Evolutionary conservation across 2,113 vertebrate species (phyloP).

Genomic region (Psittacula cyanocephala): DNA sequence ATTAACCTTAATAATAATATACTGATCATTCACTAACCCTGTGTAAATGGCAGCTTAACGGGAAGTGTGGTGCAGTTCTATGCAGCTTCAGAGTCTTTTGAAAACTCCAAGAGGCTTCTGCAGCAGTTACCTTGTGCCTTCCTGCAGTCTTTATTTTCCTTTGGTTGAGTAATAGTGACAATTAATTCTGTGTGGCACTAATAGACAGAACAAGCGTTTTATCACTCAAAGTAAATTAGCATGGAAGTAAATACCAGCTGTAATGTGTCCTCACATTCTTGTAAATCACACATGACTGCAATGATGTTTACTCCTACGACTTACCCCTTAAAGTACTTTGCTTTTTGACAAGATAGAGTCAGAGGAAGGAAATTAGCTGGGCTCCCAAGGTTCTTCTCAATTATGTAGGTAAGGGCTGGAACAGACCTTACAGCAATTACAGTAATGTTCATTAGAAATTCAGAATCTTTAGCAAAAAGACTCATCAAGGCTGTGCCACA

Average conservation of each 20-base stretch:
- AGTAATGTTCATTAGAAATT: background rate
- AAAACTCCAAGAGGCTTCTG: background rate
- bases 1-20: background rate
- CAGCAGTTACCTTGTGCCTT: background rate
- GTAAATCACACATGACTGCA: background rate
- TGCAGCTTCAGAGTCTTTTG: background rate
- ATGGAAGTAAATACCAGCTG: background rate
- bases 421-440: background rate
- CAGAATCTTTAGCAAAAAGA: background rate
- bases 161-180: background rate
- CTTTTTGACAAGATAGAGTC: background rate
- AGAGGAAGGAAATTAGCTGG: background rate
- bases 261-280: constrained; percentile 14
- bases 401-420: background rate
- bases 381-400: background rate
- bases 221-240: constrained; percentile 13
- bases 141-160: background rate
- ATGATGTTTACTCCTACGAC: background rate
- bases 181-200: constrained; percentile 6
- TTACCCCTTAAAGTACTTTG: background rate
- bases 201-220: constrained; percentile 22
- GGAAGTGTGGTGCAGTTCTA: background rate
- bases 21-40: background rate
- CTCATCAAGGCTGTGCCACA: background rate
- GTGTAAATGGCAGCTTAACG: background rate